These are phyloP conservation scores for Axis porcinus DNA, from an alignment of 2,113 vertebrate genomes.

Conservation along the genomic window DNA sequence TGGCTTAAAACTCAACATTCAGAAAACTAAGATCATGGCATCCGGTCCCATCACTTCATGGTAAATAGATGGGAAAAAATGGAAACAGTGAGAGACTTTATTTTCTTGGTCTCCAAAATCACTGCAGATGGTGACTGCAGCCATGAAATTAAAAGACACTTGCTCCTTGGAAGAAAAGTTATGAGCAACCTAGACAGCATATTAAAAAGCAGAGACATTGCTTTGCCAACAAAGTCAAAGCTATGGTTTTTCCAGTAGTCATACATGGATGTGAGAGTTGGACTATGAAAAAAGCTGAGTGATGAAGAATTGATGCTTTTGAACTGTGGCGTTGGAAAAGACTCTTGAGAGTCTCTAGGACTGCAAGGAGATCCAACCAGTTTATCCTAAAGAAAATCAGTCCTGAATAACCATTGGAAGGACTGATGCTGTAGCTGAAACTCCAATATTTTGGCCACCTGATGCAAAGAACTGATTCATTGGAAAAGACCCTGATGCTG, in stretches of 20 bases:
- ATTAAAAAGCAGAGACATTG: not conserved
- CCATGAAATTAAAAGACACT: not conserved
- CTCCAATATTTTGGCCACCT: not conserved
- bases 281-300: not conserved
- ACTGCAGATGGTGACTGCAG: not conserved
- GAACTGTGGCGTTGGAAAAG: not conserved
- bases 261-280: not conserved
- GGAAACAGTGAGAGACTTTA: not conserved
- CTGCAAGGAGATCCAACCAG: not conserved
- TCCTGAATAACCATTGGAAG: not conserved
- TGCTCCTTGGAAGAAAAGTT: not conserved
- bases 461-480: fast-evolving
- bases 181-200: not conserved
- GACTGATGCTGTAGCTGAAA: not conserved
- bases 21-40: not conserved
- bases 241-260: not conserved
- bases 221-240: not conserved
- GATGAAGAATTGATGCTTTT: not conserved
- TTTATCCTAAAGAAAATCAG: not conserved
- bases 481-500: not conserved
- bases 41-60: not conserved
- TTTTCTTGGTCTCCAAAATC: not conserved
- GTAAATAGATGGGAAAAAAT: not conserved
- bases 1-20: not conserved
- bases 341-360: not conserved